Evolutionary conservation across 1,140 invertebrate genomes (phyloP).

Genomic region (Hermetia illucens): DNA sequence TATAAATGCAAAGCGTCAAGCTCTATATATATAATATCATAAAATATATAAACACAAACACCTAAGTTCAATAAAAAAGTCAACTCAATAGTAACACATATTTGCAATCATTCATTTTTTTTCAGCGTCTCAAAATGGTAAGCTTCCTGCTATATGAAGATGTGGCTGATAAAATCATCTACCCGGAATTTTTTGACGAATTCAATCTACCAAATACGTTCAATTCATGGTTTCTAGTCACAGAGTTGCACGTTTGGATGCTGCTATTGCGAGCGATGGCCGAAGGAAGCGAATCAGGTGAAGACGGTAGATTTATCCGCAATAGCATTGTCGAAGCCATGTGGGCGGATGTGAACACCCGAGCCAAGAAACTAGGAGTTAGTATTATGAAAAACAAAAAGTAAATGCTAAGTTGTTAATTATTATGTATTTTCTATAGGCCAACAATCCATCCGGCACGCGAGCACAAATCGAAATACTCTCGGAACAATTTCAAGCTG

Average conservation of each 20-base stretch:
- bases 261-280: constrained; percentile 59
- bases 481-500: constrained; percentile 67
- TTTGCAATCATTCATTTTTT: too few species aligned
- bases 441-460: constrained; percentile 38
- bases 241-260: constrained; percentile 77
- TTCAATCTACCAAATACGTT: constrained; percentile 64
- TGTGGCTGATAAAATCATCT: constrained; percentile 44
- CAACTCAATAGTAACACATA: not conserved
- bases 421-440: constrained; percentile 26
- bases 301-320: constrained; percentile 52
- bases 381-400: constrained; percentile 15
- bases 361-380: constrained; percentile 58
- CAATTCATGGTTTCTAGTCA: constrained; percentile 68
- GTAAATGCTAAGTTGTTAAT: not conserved
- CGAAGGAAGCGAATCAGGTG: constrained; percentile 40
- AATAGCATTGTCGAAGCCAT: constrained; percentile 60
- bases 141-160: constrained; percentile 48
- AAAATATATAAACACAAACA: too few species aligned
- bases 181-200: constrained; percentile 44
- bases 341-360: constrained; percentile 63
- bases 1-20: too few species aligned
- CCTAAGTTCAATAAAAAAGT: not conserved
- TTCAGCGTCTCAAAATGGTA: constrained; percentile 40
- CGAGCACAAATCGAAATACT: constrained; percentile 43
- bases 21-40: too few species aligned